phyloP scores from a whole-genome alignment of 1,140 invertebrate genomes.

The Drosophila tristis region DNA sequence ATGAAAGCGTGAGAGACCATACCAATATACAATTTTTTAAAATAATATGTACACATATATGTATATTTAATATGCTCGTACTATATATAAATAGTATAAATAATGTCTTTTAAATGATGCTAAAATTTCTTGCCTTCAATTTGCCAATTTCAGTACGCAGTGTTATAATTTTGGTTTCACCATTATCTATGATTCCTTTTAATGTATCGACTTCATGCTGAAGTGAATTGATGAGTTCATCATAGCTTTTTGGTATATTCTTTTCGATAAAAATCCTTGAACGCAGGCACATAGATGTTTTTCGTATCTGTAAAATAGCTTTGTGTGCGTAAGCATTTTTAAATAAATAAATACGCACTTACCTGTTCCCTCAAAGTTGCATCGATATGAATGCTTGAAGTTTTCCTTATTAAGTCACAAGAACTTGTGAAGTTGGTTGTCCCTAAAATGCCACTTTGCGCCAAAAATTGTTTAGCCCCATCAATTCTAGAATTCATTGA shows the following conservation, averaged over 20 bases:
- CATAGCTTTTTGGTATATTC: neutral
- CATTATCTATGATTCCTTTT: slow-evolving; percentile 27
- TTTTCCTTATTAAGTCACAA: slow-evolving; percentile 44
- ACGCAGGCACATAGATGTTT: slow-evolving; percentile 43
- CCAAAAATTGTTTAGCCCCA: slow-evolving; percentile 42
- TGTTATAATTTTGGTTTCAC: slow-evolving; percentile 54
- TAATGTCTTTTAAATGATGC: no score
- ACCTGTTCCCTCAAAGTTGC: slow-evolving; percentile 34
- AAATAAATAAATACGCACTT: neutral
- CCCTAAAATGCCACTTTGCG: slow-evolving; percentile 49
- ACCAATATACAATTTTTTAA: neutral
- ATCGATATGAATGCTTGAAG: slow-evolving; percentile 50
- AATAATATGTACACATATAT: neutral
- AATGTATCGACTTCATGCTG: slow-evolving; percentile 30
- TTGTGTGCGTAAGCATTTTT: neutral
- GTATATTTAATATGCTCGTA: neutral
- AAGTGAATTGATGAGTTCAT: slow-evolving; percentile 29
- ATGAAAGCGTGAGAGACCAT: neutral
- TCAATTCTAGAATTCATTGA: slow-evolving; percentile 30
- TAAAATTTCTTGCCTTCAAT: slow-evolving; percentile 37
- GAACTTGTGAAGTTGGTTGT: slow-evolving; percentile 23
- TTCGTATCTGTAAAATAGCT: slow-evolving; percentile 36
- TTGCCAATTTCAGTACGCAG: slow-evolving; percentile 51
- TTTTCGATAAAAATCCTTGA: slow-evolving; percentile 15
- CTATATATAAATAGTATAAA: no score